phyloP scores from a whole-genome alignment of 2,888 invertebrate species.

The Volucella zonaria region DNA sequence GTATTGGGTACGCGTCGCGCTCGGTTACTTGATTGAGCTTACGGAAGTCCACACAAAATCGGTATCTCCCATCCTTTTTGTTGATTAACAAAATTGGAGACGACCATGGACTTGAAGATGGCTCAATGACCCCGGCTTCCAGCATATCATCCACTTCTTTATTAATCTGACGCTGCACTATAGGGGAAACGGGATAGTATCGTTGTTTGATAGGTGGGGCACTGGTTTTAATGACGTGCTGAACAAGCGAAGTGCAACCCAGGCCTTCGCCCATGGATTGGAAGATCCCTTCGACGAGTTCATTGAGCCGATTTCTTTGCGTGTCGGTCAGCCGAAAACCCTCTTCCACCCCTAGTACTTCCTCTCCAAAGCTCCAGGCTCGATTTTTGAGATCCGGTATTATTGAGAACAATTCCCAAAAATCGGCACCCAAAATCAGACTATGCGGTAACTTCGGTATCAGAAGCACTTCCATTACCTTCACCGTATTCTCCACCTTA shows the following conservation, averaged over 20 bases:
- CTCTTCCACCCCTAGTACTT: not conserved
- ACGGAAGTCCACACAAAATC: constrained; percentile 75
- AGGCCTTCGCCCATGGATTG: not conserved
- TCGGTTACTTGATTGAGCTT: constrained; percentile 50
- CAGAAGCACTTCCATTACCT: constrained; percentile 18
- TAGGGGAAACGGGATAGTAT: constrained; percentile 75
- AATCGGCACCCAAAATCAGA: constrained; percentile 44
- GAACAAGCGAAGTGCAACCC: constrained; percentile 10
- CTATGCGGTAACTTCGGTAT: constrained; percentile 28
- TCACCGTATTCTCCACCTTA: constrained; percentile 12
- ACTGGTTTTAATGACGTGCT: constrained; percentile 48
- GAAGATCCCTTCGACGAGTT: not conserved
- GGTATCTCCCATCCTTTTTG: constrained; percentile 71
- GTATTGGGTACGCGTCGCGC: constrained; percentile 13
- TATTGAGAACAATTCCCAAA: constrained; percentile 35
- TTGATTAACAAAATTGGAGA: constrained; percentile 72
- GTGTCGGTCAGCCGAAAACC: too few species aligned
- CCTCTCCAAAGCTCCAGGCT: constrained; percentile 11
- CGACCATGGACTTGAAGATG: constrained; percentile 67
- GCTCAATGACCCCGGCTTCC: constrained; percentile 72
- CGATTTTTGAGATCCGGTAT: constrained; percentile 13
- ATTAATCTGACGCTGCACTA: constrained; percentile 71
- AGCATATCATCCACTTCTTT: constrained; percentile 73
- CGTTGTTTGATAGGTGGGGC: constrained; percentile 61
- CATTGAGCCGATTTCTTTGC: not conserved